phyloP scores from a whole-genome alignment of 2,888 invertebrate genomes.

The Gymnocheta viridis region DNA sequence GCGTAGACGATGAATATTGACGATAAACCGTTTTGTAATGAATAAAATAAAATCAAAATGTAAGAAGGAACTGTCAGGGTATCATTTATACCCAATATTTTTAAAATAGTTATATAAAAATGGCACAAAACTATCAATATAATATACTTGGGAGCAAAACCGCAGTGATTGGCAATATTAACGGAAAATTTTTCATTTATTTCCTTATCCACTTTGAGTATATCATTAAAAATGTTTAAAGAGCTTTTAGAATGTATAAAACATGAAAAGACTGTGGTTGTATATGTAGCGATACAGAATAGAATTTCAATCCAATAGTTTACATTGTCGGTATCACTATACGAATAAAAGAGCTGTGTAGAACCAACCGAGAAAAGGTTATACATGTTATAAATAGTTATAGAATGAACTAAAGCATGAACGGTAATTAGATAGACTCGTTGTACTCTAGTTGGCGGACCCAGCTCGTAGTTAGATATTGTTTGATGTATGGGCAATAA shows the following conservation, averaged over 20 bases:
- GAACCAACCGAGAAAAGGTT: conserved; percentile 74
- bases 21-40: conserved; percentile 76
- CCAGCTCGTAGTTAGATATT: conserved; percentile 75
- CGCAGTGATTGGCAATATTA: conserved; percentile 74
- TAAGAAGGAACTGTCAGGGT: conserved; percentile 74
- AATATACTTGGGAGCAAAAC: conserved; percentile 74
- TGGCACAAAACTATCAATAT: conserved; percentile 74
- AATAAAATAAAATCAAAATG: conserved; percentile 75
- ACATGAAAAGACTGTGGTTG: conserved; percentile 75
- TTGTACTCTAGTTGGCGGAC: conserved; percentile 74
- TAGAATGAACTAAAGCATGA: conserved; percentile 74
- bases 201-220: conserved; percentile 77
- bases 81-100: conserved; percentile 67
- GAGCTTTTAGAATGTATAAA: conserved; percentile 75
- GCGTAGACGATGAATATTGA: conserved; percentile 77
- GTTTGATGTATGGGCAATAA: conserved; percentile 77
- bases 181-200: conserved; percentile 74
- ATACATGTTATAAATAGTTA: conserved; percentile 77
- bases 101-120: conserved; percentile 75
- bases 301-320: conserved; percentile 79
- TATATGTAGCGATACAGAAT: conserved; percentile 77
- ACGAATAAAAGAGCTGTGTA: conserved; percentile 73
- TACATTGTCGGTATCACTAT: conserved; percentile 77
- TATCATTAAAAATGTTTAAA: conserved; percentile 77
- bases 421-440: conserved; percentile 76